Percentiles rank a stretch among this genome's conserved stretches.
These are phyloP conservation scores for Chunga burmeisteri DNA, from an alignment of 2,113 vertebrate species.

Conservation along the genomic window DNA sequence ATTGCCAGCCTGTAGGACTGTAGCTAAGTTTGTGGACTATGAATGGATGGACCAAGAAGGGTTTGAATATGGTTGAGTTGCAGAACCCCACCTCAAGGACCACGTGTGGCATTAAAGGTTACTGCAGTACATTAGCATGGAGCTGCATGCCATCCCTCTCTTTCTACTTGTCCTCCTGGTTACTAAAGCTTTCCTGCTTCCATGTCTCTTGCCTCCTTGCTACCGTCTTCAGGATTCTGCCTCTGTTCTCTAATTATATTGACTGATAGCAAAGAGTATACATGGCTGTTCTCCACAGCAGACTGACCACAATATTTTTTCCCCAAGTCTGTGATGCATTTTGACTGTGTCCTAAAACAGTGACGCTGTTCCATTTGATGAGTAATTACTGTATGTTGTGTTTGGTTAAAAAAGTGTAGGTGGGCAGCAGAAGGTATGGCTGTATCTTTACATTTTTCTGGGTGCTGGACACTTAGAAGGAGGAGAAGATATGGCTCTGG, in stretches of 20 bases:
- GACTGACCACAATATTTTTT: neutral
- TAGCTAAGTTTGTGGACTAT: neutral
- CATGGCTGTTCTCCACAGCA: neutral
- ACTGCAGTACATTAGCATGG: neutral
- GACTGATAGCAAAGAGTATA: neutral
- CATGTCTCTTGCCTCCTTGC: neutral
- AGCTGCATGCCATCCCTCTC: neutral
- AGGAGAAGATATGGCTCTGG: neutral
- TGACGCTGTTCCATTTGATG: neutral
- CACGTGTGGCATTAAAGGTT: neutral
- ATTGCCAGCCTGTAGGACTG: neutral
- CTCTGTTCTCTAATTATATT: neutral
- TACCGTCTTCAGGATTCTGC: neutral
- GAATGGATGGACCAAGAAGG: neutral
- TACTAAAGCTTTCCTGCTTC: neutral
- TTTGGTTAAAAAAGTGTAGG: neutral
- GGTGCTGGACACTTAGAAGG: neutral
- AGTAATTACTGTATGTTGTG: neutral
- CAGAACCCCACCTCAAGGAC: neutral
- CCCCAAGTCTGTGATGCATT: neutral
- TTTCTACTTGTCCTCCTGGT: neutral
- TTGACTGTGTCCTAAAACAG: neutral
- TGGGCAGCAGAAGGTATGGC: neutral
- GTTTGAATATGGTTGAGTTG: neutral
- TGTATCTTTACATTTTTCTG: neutral